Base-by-base conservation (phyloP, 1,140 invertebrate species). In the Mycetomoellerius zeteki region DNA sequence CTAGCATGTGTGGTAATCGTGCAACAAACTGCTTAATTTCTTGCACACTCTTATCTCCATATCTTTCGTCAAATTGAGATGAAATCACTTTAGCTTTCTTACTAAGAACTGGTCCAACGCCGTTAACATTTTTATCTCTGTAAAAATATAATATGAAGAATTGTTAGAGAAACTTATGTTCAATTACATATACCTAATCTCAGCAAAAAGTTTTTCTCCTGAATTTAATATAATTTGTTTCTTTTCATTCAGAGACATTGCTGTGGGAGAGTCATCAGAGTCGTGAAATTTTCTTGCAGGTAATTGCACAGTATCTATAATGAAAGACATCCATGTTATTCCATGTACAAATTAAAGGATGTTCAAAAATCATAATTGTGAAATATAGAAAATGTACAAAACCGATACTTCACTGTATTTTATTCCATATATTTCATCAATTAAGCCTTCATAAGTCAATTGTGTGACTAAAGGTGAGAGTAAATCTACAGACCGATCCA, bases 391-490 rank as follows among this genome's bases (percentile, higher is more conserved):
- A 77, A 64, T 21, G 27, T 50, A 67, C 16, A 21, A 69, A 43
- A 33, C 27, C 27, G 6, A 86, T 85, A 92, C 92, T 96, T 96
- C 94, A 97, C 97, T 97, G 89, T 96, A 96, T 92, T 96, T 96
- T 65, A 98, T 97, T 47, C 96, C 96, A 95, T 97, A 99, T 88
- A 98, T 96, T 96, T 98, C 98, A 96, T 99, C 99, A 90, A 99
- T 98, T 14, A 99, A 96, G 21, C 99, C 99, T 95, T 99, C 99
- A 94, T 99, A 99, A 0, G 99, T 99, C 21, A 99, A 96, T 92
- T 99, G 99, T 0, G 98, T 99, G 1, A 98, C 97, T 86, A 99
- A 95, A 4, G 99, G 98, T 50, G 98, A 98, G 7, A 99, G 96
- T 71, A 99, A 96, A 96, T 99, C 99, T 19, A 99, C 96, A 72